Evolutionary conservation across 1,140 invertebrate genomes (phyloP).

Genomic region (Gyrodactylus salaris): DNA sequence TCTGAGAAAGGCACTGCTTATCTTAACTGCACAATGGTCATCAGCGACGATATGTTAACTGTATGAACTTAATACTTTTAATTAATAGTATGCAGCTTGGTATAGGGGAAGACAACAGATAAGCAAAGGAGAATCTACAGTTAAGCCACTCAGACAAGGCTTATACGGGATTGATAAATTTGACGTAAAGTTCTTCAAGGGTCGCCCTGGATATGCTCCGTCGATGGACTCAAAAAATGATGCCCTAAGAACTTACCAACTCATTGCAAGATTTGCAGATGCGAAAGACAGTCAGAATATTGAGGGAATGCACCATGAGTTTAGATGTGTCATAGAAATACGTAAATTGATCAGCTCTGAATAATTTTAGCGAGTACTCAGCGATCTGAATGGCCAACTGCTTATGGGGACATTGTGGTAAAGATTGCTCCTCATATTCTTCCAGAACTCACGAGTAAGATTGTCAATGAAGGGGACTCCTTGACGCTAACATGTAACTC

Average conservation of each 20-base stretch:
- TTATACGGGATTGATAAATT: neutral
- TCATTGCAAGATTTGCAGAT: neutral
- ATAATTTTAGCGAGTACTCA: neutral
- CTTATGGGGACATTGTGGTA: neutral
- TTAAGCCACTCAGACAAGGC: neutral
- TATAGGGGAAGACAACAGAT: neutral
- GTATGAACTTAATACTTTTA: neutral
- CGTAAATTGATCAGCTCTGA: neutral
- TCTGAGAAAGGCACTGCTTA: conserved; percentile 2
- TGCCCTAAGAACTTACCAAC: neutral
- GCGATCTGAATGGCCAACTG: neutral
- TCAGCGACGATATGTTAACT: neutral
- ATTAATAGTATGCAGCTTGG: neutral
- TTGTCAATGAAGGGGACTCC: conserved; percentile 2
- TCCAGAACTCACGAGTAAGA: neutral
- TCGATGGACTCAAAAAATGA: neutral
- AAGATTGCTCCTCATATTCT: neutral
- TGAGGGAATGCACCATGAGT: neutral
- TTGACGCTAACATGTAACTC: neutral
- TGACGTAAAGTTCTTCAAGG: neutral
- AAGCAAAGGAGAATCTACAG: neutral
- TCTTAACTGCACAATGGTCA: conserved; percentile 6
- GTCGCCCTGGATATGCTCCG: neutral
- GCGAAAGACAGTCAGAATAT: neutral
- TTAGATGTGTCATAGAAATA: neutral